Evolutionary conservation across 1,140 invertebrate species (phyloP), one percentile per base, ranked within the genome.

Genomic region (Ceratina calcarata): DNA sequence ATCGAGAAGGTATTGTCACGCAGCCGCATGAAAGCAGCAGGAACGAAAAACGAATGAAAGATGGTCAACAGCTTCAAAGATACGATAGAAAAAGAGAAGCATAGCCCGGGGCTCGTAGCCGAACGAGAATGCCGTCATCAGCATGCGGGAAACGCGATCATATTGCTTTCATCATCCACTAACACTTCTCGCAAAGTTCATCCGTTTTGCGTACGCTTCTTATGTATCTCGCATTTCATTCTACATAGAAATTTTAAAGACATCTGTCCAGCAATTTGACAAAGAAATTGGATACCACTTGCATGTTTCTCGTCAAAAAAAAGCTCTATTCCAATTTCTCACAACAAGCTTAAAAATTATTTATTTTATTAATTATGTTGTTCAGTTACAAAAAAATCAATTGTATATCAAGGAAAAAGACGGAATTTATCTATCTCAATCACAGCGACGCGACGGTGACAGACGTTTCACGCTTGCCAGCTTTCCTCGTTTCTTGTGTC

Each of bases 381-480:
- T 97, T 98, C 94, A 95, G 98, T 84, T 96, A 97, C 93, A 94
- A 27, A 24, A 61, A 3, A 18, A 64, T 7, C 96, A 87, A 98
- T 97, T 94, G 98, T 73, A 97, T 98, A 91, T 97, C 98, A 98
- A 98, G 97, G 97, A 98, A 95, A 88, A 89, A 49, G 6, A 45
- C 6, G 10, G 37, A 10, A 45, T 45, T 45, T 45, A 45, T 45
- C 37, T 0, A 45, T 45, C 8, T 45, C 37, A 45, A 10, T 45
- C 2, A 45, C 37, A 45, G 10, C 37, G 37, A 45, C 37, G 66
- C n/a, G 15, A 80, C 51, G 6, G 18, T 10, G 22, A 69, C 67
- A n/a, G 45, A 20, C 6, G 15, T 53, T 58, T 77, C 24, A 55
- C 61, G 73, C 82, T 82, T 86, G 58, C 73, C 45, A 83, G 82